Conservation (phyloP, 2,888 invertebrate species). For the Anthoptus insignis region DNA sequence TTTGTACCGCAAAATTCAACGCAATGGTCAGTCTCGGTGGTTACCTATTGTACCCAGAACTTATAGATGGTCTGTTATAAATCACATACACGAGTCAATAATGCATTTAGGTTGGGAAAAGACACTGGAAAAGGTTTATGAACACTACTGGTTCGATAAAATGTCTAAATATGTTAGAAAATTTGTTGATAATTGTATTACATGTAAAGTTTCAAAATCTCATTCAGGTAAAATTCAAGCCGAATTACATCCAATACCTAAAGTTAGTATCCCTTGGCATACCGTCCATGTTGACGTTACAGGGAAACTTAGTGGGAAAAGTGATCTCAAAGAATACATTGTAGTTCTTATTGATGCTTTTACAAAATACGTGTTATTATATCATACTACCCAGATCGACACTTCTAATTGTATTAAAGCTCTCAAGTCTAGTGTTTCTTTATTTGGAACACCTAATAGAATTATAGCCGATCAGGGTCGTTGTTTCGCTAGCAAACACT, state of each 20-base stretch:
- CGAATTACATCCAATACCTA: slow-evolving; percentile 55
- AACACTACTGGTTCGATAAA: slow-evolving; percentile 52
- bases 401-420: slow-evolving; percentile 37
- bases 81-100: slow-evolving; percentile 46
- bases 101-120: slow-evolving; percentile 50
- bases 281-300: slow-evolving; percentile 55
- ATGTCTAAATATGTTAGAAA: slow-evolving; percentile 52
- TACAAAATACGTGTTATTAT: slow-evolving; percentile 48
- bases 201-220: slow-evolving; percentile 53
- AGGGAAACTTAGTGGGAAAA: slow-evolving; percentile 53
- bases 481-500: slow-evolving; percentile 32
- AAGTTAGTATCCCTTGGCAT: slow-evolving; percentile 51
- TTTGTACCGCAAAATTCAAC: slow-evolving; percentile 11
- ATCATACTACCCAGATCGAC: slow-evolving; percentile 48
- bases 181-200: slow-evolving; percentile 55
- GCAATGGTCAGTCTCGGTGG: slow-evolving; percentile 12
- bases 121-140: slow-evolving; percentile 47
- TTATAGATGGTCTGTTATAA: slow-evolving; percentile 49
- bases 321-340: slow-evolving; percentile 51
- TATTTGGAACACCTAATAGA: slow-evolving; percentile 43
- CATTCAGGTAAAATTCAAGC: slow-evolving; percentile 52
- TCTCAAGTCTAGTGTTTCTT: slow-evolving; percentile 11
- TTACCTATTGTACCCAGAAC: slow-evolving; percentile 47
- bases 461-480: slow-evolving; percentile 40
- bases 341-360: slow-evolving; percentile 53